Base-by-base conservation (phyloP, 1,140 invertebrate genomes). In the Helicoverpa zea region DNA sequence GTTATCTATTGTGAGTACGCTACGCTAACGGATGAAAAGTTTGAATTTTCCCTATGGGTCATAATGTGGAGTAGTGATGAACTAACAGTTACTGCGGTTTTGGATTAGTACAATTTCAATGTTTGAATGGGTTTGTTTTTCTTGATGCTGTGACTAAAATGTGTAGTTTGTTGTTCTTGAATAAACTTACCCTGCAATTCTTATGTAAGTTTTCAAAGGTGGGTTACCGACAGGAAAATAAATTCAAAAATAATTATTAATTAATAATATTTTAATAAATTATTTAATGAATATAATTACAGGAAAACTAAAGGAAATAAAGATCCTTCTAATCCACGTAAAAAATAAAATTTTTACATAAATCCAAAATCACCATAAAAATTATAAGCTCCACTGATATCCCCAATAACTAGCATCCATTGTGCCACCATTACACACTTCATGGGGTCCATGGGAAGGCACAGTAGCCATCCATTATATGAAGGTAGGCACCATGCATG, bases 11-110 rank as follows among this genome's bases (percentile, higher is more conserved):
- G 61, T 14, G 43, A 12, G 16, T 11, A 29, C 16, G 30, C 43
- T 43, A 43, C 35, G 35, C 16, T 75, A 75, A 75, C 72, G 72
- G 72, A 75, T 75, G 72, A 61, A 47, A 61, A 76, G 47, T 77
- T 77, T 77, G 18, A 77, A 77, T 77, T 77, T 77, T 77, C 61
- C 75, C 75, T 52, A 16, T 66, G 29, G 43, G 73, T 23, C 23
- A 23, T 43, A 68, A 14, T 52, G 18, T 68, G 23, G 10, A n/a
- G 10, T 49, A 54, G 47, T 51, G 2, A 23, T 29, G 18, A 29
- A 11, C 3, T 51, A 12, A 68, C 16, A 18, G 47, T 7, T 68
- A 4, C n/a, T 68, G 61, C 43, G 64, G 47, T 68, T 23, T n/a
- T 7, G n/a, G 9, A 23, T 1, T 2, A 52, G 16, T 52, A 29